Evolutionary conservation across 2,797 vertebrate genomes (phyloP), one percentile per base, ranked within the genome.

Genomic region (Anguilla megastoma): DNA sequence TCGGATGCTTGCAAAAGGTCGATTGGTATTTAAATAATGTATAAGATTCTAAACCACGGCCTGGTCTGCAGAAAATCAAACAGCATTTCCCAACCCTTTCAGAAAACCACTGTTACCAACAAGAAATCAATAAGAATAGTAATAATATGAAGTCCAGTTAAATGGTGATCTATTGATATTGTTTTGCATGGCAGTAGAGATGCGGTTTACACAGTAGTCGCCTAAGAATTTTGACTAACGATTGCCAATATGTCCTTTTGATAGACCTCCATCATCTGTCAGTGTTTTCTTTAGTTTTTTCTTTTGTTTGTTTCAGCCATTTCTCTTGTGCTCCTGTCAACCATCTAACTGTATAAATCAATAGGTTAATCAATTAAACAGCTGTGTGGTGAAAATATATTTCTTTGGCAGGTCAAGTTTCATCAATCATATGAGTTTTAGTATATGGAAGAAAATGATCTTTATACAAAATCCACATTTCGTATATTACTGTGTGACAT

Each of bases 61-160:
- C 58, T n/a, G 54, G 1, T 63, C 48, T 88, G 63, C 88, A 86
- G 82, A 56, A 82, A 82, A 82, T 82, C 79, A 50, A 50, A 82
- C 79, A 48, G 41, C 24, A 27, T 50, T 82, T 45, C 45, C 45
- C 45, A 48, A 12, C 79, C 79, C 16, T n/a, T 48, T 82, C 9
- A 82, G 79, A 82, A 82, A 82, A 48, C 79, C 18, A 4, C 79
- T 82, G 79, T 82, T 82, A 5, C 45, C 79, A 48, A 48, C 8
- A 9, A 82, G 21, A 82, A 82, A 82, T 48, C 41, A 10, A 82
- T 82, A 45, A 16, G 2, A 48, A 50, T 50, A 48, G 33, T 79
- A 50, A 82, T n/a, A 82, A 50, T 21, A 50, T 82, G 41, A 48
- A 50, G 21, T 48, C 24, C 21, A 41, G 74, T 41, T 50, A 82